Percentiles rank a stretch among this genome's conserved stretches.
Evolutionary conservation across 2,888 invertebrate genomes (phyloP).

Genomic region (Neria commutata): DNA sequence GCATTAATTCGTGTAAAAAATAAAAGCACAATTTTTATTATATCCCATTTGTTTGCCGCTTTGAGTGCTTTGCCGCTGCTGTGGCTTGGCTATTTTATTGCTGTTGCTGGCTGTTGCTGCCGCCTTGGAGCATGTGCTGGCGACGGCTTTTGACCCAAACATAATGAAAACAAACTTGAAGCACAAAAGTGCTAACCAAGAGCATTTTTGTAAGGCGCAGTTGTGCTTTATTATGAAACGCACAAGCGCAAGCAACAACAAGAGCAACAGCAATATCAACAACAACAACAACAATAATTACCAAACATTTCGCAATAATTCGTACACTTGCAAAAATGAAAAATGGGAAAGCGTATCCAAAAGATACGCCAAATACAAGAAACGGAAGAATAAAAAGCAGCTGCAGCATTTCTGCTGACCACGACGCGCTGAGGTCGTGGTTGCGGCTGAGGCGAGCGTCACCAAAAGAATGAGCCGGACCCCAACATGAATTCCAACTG

Average conservation of each 20-base stretch:
- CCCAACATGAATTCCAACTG: background rate
- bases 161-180: background rate
- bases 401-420: background rate
- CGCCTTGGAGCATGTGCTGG: background rate
- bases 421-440: background rate
- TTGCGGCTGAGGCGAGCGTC: background rate
- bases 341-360: background rate
- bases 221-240: background rate
- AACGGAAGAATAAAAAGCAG: no score
- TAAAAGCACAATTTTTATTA: no score
- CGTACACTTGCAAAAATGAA: background rate
- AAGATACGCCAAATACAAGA: no score
- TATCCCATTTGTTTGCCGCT: no score
- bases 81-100: background rate
- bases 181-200: background rate
- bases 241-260: background rate
- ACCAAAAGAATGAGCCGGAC: background rate
- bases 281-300: conserved; percentile 10
- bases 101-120: background rate
- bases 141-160: background rate
- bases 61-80: no score
- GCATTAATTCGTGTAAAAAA: background rate
- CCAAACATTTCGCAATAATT: background rate
- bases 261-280: conserved; percentile 8
- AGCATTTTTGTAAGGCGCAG: no score